phyloP scores from a whole-genome alignment of 2,888 invertebrate genomes.

The Mythimna lalbum region DNA sequence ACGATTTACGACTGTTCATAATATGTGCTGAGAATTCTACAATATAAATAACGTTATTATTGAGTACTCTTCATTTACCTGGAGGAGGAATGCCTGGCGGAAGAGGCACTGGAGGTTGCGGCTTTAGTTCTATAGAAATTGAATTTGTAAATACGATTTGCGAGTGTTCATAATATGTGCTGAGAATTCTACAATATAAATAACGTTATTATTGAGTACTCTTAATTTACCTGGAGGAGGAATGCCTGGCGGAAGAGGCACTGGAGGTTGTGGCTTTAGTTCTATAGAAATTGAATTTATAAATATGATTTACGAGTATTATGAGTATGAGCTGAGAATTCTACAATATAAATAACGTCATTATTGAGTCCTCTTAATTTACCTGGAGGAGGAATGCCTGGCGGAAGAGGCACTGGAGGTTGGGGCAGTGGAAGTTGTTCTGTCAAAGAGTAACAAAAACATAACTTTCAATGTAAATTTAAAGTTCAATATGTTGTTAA shows the following conservation, averaged over 20 bases:
- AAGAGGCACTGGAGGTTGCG: neutral
- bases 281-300: neutral
- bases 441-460: neutral
- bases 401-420: neutral
- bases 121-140: neutral
- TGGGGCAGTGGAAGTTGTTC: neutral
- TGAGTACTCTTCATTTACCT: neutral
- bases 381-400: conserved; percentile 1
- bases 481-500: neutral
- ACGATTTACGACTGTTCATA: neutral
- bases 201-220: neutral
- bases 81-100: neutral
- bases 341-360: neutral
- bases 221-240: neutral
- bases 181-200: neutral
- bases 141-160: neutral
- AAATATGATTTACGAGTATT: neutral
- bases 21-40: neutral
- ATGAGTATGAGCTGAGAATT: neutral
- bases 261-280: neutral
- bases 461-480: neutral
- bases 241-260: neutral
- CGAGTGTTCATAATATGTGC: too few species aligned
- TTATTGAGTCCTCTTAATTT: neutral
- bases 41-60: neutral